Evolutionary conservation across 2,888 invertebrate genomes (phyloP).

Genomic region (Ellobium chinense): DNA sequence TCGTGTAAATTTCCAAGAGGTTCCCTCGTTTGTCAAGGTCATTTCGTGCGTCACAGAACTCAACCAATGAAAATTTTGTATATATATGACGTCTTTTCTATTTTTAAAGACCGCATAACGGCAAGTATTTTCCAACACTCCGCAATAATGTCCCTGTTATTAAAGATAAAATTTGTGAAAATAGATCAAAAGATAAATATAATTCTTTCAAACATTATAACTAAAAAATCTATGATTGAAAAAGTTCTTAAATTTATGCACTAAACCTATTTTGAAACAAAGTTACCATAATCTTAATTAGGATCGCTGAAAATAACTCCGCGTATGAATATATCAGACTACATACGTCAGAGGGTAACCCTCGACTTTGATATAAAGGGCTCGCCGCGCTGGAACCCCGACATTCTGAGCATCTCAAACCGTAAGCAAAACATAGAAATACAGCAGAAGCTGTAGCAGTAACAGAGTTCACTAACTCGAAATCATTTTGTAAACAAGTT

Average conservation of each 20-base stretch:
- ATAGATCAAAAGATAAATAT: background rate
- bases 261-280: too few relatives aligned
- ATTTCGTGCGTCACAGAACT: constrained; percentile 27
- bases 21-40: constrained; percentile 40
- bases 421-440: background rate
- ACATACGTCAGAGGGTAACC: constrained; percentile 39
- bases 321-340: constrained; percentile 34
- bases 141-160: too few relatives aligned
- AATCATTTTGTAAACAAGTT: background rate
- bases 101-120: constrained; percentile 20
- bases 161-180: background rate
- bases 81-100: constrained; percentile 40
- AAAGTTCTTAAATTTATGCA: background rate
- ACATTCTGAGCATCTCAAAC: constrained; percentile 14
- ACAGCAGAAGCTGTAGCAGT: background rate
- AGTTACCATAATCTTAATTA: too few relatives aligned
- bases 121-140: background rate
- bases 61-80: constrained; percentile 5
- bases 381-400: constrained; percentile 21
- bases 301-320: background rate
- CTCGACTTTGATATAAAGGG: constrained; percentile 17
- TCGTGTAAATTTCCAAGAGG: constrained; percentile 13
- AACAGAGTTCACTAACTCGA: background rate
- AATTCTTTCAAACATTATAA: background rate
- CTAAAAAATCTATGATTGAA: background rate